These are phyloP conservation scores for Pimephales promelas DNA, from an alignment of 2,113 vertebrate species.

Conservation along the genomic window DNA sequence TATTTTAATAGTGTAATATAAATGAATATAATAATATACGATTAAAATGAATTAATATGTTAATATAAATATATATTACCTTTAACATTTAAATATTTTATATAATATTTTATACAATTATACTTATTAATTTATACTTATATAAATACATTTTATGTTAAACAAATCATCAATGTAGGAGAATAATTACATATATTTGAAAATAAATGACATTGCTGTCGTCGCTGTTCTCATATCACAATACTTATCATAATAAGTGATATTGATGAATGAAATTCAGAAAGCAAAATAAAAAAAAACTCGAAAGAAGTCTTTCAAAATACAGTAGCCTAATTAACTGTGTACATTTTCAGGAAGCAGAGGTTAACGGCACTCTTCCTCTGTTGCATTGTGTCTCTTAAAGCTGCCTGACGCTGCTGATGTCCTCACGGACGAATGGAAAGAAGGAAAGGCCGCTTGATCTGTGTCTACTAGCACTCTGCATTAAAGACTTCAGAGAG, in stretches of 20 bases:
- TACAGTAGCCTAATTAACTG: neutral
- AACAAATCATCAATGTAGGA: neutral
- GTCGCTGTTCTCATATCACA: neutral
- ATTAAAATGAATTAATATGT: no score
- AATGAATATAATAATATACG: neutral
- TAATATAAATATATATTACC: no score
- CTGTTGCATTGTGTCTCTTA: constrained; percentile 28
- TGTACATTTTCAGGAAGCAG: neutral
- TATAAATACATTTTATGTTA: neutral
- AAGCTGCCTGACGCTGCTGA: constrained; percentile 7
- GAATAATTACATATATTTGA: neutral
- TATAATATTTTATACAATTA: neutral
- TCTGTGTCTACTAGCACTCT: no score
- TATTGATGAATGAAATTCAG: neutral
- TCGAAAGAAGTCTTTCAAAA: neutral
- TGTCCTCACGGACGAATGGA: neutral
- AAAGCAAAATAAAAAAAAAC: neutral
- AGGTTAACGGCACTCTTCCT: constrained; percentile 21
- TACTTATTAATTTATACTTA: no score
- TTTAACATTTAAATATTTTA: no score
- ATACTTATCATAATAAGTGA: no score
- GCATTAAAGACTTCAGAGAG: neutral
- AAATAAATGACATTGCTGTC: neutral
- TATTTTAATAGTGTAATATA: neutral
- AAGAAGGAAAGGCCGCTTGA: neutral